These are phyloP conservation scores for Atractosteus spatula DNA, from an alignment of 2,113 vertebrate genomes.

Conservation along the genomic window DNA sequence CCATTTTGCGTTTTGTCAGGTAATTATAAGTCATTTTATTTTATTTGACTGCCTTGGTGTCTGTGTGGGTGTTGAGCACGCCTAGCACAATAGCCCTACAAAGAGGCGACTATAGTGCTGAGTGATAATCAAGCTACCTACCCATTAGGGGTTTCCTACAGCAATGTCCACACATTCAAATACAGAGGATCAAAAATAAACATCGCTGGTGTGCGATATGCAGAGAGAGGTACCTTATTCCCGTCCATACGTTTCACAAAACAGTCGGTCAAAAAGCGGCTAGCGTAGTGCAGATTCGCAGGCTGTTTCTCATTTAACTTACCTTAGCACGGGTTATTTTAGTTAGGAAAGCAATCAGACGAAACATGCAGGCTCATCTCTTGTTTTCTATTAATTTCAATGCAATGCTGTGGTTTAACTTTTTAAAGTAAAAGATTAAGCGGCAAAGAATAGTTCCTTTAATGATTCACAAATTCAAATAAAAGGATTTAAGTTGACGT, in stretches of 20 bases:
- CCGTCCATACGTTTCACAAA: too few relatives aligned
- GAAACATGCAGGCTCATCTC: neutral
- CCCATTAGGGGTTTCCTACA: conserved; percentile 47
- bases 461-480: conserved; percentile 93
- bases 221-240: too few relatives aligned
- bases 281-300: too few relatives aligned
- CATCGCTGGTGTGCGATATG: conserved; percentile 28
- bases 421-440: conserved; percentile 37
- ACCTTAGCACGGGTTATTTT: conserved; percentile 20
- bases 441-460: conserved; percentile 78
- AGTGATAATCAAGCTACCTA: conserved; percentile 45
- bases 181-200: too few relatives aligned
- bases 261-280: too few relatives aligned
- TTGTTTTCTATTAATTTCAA: neutral
- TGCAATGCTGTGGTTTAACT: neutral
- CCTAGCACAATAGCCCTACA: conserved; percentile 55
- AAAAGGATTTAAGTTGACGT: conserved; percentile 96
- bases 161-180: conserved; percentile 27
- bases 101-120: conserved; percentile 49
- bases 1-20: conserved; percentile 71
- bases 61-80: conserved; percentile 71
- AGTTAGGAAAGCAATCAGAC: neutral
- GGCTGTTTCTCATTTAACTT: conserved; percentile 7
- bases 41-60: conserved; percentile 61
- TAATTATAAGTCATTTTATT: conserved; percentile 74